These are phyloP conservation scores for Turritopsis dohrnii DNA, from an alignment of 30 jellyfish, hydroid and myxozoan species.

Conservation along the genomic window DNA sequence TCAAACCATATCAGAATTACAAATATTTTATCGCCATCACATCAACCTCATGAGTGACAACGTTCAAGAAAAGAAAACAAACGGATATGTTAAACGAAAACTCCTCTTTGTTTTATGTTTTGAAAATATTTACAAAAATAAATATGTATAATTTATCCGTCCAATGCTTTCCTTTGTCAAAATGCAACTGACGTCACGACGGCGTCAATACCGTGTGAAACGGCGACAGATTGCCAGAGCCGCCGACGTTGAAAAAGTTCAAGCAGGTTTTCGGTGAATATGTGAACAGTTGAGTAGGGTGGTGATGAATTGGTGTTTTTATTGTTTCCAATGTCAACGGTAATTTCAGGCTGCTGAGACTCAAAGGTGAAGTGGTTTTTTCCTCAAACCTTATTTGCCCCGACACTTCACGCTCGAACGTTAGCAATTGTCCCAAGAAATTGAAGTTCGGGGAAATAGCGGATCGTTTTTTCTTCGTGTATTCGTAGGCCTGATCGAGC, in stretches of 20 bases:
- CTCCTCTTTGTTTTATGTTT: background rate
- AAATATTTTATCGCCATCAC: background rate
- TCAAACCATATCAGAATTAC: background rate
- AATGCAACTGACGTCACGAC: background rate
- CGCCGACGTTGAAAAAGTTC: background rate
- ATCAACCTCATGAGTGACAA: background rate
- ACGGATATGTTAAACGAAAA: background rate
- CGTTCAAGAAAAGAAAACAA: background rate
- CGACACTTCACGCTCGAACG: constrained; percentile 32
- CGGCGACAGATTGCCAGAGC: background rate
- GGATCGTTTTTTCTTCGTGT: constrained; percentile 44
- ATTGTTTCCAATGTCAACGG: background rate
- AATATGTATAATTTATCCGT: background rate
- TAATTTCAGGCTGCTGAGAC: background rate
- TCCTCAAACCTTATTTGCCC: background rate
- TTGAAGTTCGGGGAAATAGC: constrained; percentile 68
- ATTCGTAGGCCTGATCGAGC: constrained; percentile 72
- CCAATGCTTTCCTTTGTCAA: background rate
- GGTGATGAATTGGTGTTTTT: background rate
- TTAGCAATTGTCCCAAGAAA: constrained; percentile 67
- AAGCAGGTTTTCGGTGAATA: constrained; percentile 10
- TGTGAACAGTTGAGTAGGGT: background rate
- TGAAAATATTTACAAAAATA: background rate
- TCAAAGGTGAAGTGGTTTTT: background rate
- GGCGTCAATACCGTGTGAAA: background rate